Evolutionary conservation across 2,888 invertebrate genomes (phyloP).

Genomic region (Bombyx huttoni): DNA sequence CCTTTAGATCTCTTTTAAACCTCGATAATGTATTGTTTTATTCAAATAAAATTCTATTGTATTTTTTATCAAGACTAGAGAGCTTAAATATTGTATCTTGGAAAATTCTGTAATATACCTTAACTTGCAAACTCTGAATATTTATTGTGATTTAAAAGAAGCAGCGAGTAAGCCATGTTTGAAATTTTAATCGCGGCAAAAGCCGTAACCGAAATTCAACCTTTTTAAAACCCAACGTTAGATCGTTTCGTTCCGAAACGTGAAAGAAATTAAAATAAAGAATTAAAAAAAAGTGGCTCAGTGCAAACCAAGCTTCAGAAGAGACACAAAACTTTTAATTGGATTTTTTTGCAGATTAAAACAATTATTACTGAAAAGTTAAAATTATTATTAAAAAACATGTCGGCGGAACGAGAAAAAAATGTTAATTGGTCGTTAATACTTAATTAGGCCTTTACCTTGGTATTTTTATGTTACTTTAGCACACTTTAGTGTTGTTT

Average conservation of each 20-base stretch:
- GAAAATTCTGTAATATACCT: too few species aligned
- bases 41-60: too few species aligned
- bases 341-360: constrained; percentile 56
- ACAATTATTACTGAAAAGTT: constrained; percentile 46
- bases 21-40: background rate
- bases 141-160: background rate
- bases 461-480: background rate
- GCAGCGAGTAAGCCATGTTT: background rate
- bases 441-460: background rate
- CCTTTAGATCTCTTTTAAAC: background rate
- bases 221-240: background rate
- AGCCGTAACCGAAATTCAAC: constrained; percentile 1
- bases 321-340: constrained; percentile 61
- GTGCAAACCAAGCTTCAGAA: constrained; percentile 37
- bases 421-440: background rate
- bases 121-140: background rate
- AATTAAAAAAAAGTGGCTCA: constrained; percentile 5
- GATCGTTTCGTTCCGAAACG: background rate
- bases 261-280: background rate
- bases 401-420: constrained; percentile 6
- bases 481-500: too few species aligned
- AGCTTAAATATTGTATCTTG: too few species aligned
- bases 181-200: background rate
- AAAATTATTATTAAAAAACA: constrained; percentile 22
- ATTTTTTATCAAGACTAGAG: too few species aligned